Evolutionary conservation across 2,797 vertebrate genomes (phyloP), one percentile per base, ranked within the genome.

Genomic region (Pelodytes ibericus): DNA sequence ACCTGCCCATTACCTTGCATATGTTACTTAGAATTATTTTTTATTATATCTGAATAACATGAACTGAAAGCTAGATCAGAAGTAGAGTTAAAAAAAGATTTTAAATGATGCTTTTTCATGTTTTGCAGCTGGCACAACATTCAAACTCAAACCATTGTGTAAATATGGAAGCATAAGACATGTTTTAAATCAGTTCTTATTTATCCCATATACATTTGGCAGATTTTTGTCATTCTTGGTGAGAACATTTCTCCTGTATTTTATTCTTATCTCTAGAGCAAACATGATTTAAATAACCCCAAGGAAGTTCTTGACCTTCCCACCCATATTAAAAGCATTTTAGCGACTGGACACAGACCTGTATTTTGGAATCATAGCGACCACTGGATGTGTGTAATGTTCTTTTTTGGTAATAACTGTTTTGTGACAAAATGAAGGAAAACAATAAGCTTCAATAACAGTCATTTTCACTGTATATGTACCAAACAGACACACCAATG

Each of bases 351-450:
- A 70, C 20, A 51, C 47, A 24, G 47, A 56, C 44, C 49, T 31
- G 27, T 58, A 76, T 57, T 62, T 76, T 76, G 74, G 74, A 76
- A 63, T 70, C 31, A 57, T 62, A 27, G 36, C 56, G 74, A 76
- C 74, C 74, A 66, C 74, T 63, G 70, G 66, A 70, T 76, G 74
- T 62, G 66, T 57, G 25, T 30, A 63, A 71, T 64, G 58, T 76
- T 76, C 66, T 41, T 70, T n/a, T 76, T 76, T 70, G 31, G 74
- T 69, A 70, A 76, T 71, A 20, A 18, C 47, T 56, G 22, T 70
- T 57, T 76, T 76, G 66, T 70, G 58, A 75, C 65, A 76, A 76
- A 76, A 70, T 39, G 18, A 69, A 62, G 41, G 47, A 76, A 69
- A 76, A 64, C 47, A 56, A 76, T 71, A 49, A 69, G 30, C 63